These are phyloP conservation scores for Bombus confusus DNA, from an alignment of 1,140 invertebrate species.

Conservation along the genomic window DNA sequence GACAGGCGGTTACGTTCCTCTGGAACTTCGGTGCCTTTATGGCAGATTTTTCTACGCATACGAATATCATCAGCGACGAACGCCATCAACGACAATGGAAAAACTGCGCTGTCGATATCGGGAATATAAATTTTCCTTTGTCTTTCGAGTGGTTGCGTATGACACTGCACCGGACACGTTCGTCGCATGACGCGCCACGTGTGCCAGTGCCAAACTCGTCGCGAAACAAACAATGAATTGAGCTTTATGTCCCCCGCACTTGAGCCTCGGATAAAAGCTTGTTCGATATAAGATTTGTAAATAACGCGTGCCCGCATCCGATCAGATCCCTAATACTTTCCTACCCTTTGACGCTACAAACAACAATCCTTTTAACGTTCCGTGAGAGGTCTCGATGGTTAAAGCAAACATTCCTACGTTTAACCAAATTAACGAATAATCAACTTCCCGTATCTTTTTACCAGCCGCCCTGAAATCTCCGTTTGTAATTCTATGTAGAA, in stretches of 20 bases:
- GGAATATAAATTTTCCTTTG: constrained; percentile 56
- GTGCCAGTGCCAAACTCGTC: constrained; percentile 72
- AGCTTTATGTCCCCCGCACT: constrained; percentile 63
- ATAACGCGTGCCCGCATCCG: constrained; percentile 11
- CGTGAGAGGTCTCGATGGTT: not conserved
- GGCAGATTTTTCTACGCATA: not conserved
- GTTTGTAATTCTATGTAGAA: not conserved
- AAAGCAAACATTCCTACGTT: not conserved
- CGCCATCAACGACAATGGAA: constrained; percentile 15
- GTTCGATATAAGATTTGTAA: constrained; percentile 30
- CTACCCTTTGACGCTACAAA: not conserved
- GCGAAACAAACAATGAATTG: constrained; percentile 76
- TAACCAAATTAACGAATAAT: not conserved
- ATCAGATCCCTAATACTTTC: constrained; percentile 12
- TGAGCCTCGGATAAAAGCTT: constrained; percentile 20
- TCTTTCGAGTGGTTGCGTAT: constrained; percentile 71
- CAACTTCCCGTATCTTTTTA: not conserved
- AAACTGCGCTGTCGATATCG: constrained; percentile 31
- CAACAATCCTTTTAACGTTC: not conserved
- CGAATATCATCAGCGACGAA: not conserved
- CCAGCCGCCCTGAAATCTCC: not conserved
- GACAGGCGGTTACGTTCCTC: no score
- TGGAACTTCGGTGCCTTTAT: not conserved
- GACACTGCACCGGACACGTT: constrained; percentile 65
- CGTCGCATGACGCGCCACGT: constrained; percentile 77